Evolutionary conservation across 2,113 vertebrate species (phyloP), one percentile per base, ranked within the genome.

Genomic region (Lynx canadensis): DNA sequence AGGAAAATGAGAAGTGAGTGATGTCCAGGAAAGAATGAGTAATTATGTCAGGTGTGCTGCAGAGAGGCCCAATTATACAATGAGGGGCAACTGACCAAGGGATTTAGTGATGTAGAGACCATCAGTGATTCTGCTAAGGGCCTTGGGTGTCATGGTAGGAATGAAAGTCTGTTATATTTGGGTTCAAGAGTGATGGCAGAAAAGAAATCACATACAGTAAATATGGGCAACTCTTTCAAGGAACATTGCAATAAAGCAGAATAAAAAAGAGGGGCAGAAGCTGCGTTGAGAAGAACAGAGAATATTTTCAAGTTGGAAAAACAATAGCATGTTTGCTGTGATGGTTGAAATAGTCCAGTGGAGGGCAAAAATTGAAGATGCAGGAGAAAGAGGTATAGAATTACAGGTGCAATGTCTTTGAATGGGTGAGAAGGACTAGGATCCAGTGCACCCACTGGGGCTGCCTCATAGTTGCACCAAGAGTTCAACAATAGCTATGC

Each of bases 371-470:
- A 78, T 5, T 8, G 31, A 66, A 36, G 84, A 68, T 50, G 60
- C 6, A 1, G 29, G 38, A 69, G 31, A 76, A 52, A 74, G 76
- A 45, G 11, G 45, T 10, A 11, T 33, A 45, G 63, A 69, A 63
- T 29, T 27, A 21, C 12, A 21, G 41, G 16, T 84, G 38, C 45
- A 25, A 21, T 3, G 33, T 50, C 69, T 23, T 63, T 79, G 69
- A 82, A 23, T 15, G 14, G 48, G 31, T 21, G 45, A 25, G 4
- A 6, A 25, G 21, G 29, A 50, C 33, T 23, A 27, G 71, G 50
- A 15, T 52, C 18, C 5, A 11, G 14, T 13, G 23, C 25, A 31
- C 23, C 31, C 3, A 0, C 1, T 7, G 14, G 29, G 38, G 38
- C n/a, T 4, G 27, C 63, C 38, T 85, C 86, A 41, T 12, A 55